Base-by-base conservation (phyloP, 2,113 vertebrate genomes). In the Agapornis roseicollis region DNA sequence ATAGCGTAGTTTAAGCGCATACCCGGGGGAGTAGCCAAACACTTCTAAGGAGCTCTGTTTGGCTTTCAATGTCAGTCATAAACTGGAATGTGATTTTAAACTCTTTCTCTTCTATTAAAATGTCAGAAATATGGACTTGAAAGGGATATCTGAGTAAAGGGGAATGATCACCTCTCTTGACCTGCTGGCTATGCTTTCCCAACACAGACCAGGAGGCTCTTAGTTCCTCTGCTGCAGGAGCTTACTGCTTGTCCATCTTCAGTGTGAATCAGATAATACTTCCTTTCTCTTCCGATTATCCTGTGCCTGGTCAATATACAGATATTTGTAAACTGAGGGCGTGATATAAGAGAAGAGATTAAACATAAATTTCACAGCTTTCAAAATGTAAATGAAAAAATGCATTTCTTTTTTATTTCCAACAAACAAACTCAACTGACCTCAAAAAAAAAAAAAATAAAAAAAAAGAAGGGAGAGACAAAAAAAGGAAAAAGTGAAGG, bases 11-110 rank as follows among this genome's bases (percentile, higher is more conserved):
- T 84, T 42, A 65, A n/a, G 4, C 9, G 55, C 23, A 74, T 18
- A 56, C 52, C 6, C 22, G 60, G 20, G 52, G 41, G 9, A 82
- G 20, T 20, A 79, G 8, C 3, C 24, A 33, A 68, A 35, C 0
- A 9, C 7, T n/a, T 39, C 17, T 33, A 39, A 63, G 41, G 17
- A 87, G 15, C 8, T 37, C 5, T 47, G 27, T 6, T 84, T 78
- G 17, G 2, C 4, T 82, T 85, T 76, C 41, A n/a, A 7, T 10
- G 22, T 23, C 46, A 44, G 5, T 41, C 0, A 0, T 66, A 63
- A 76, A 66, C 3, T 20, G 10, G 7, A 2, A 13, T 10, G 31
- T 44, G 50, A 88, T 74, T 74, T 92, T 61, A 47, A 52, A 35
- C 4, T 42, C 6, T 52, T 61, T 71, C 7, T 76, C 5, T 77